Conservation (phyloP, 1,140 invertebrate genomes). For the Thereuonema tuberculata region DNA sequence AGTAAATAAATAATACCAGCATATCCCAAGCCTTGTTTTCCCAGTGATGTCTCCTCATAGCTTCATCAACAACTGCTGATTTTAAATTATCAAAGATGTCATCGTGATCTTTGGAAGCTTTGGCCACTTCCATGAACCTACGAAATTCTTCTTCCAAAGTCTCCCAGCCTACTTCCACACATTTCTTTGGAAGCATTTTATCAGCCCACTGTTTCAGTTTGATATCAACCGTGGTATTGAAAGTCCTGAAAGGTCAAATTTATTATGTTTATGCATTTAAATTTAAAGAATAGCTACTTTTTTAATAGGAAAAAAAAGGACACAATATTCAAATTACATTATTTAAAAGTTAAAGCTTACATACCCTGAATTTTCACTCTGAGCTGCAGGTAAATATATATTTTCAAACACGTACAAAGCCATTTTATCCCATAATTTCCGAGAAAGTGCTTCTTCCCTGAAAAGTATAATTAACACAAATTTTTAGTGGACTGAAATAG, state of each 20-base stretch:
- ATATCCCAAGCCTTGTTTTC: slow-evolving; percentile 63
- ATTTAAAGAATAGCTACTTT: background rate
- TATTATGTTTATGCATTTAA: background rate
- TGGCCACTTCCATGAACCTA: slow-evolving; percentile 58
- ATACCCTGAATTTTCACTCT: slow-evolving; percentile 51
- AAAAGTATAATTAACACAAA: slow-evolving; percentile 16
- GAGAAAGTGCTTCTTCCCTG: slow-evolving; percentile 63
- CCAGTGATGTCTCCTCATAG: slow-evolving; percentile 76
- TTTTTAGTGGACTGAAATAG: background rate
- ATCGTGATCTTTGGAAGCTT: slow-evolving; percentile 59
- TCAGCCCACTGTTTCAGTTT: slow-evolving; percentile 93
- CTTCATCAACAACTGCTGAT: slow-evolving; percentile 68
- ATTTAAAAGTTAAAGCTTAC: slow-evolving; percentile 1
- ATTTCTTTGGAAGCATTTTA: slow-evolving; percentile 63
- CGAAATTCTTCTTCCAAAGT: slow-evolving; percentile 74
- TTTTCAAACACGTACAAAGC: slow-evolving; percentile 81
- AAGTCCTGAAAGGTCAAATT: slow-evolving; percentile 53
- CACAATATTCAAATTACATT: too few species aligned
- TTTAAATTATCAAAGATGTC: slow-evolving; percentile 85
- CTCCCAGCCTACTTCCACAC: slow-evolving; percentile 77
- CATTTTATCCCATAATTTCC: slow-evolving; percentile 79
- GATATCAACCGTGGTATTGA: slow-evolving; percentile 95
- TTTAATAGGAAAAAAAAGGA: too few species aligned
- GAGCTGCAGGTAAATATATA: slow-evolving; percentile 87
- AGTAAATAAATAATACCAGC: too few species aligned